Base-by-base conservation (phyloP, 2,797 vertebrate species). In the Arnoldichthys spilopterus region DNA sequence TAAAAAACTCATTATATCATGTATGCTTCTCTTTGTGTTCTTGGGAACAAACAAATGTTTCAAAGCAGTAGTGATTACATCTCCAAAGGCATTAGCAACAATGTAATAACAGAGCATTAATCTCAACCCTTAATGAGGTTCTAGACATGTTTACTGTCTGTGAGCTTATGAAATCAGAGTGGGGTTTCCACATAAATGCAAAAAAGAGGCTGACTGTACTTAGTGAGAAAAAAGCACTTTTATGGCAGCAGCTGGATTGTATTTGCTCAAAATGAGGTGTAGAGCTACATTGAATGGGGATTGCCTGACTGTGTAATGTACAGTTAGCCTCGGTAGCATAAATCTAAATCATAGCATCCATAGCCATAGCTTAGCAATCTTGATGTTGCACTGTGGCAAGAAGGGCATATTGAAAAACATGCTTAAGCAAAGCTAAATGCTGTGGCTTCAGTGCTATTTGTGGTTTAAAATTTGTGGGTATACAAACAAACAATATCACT, bases 111-210 rank as follows among this genome's bases (percentile, higher is more conserved):
- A 74, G 82, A 84, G 73, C 89, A 90, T 83, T 78, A 77, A 88
- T 89, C 84, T 87, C 61, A 85, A 88, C 86, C 86, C 22, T 58
- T 88, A 87, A 88, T 80, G 82, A 86, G 82, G 85, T 86, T 72
- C 1, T 79, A 72, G 68, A 66, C 74, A 68, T 86, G 86, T 85
- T 82, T 77, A 77, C 43, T 6, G 30, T 80, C 74, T 43, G 63
- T 32, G 53, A 81, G 78, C 77, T 86, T 63, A 59, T 74, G 67
- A 81, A 88, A 82, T 86, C 77, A 81, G 69, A 84, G 84, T 76
- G 81, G 80, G 82, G 63, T 72, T 37, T 69, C 85, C 53, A 77
- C 51, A 37, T 79, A 85, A 87, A 88, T 74, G 83, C 78, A 83
- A 68, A 84, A 77, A 18, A 11, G 30, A 49, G 1, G 18, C 63